These are phyloP conservation scores for Amphipoea oculea DNA, from an alignment of 2,888 invertebrate genomes.

Conservation along the genomic window DNA sequence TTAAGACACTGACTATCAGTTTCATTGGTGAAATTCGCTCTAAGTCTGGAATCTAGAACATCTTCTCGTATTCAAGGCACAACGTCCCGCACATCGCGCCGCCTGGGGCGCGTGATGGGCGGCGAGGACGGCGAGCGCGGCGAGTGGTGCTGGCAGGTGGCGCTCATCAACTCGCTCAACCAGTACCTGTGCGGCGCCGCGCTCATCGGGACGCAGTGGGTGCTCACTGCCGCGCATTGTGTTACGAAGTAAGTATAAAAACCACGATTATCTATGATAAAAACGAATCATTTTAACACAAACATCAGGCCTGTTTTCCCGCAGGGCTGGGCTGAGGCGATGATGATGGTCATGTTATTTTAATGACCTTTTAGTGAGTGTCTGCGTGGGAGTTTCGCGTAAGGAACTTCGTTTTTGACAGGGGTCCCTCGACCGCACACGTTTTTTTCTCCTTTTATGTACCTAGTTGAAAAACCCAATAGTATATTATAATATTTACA, in stretches of 20 bases:
- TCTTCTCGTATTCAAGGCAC: constrained; percentile 69
- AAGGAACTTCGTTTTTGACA: no score
- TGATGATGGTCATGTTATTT: no score
- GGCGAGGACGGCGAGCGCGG: constrained; percentile 97
- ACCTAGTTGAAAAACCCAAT: no score
- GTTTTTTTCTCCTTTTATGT: no score
- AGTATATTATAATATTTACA: no score
- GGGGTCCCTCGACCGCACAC: no score
- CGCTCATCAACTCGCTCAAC: constrained; percentile 97
- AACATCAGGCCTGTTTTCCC: background rate
- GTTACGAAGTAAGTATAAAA: constrained; percentile 95
- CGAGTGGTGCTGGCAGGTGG: constrained; percentile 99
- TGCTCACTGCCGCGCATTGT: constrained; percentile 97
- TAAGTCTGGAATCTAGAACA: background rate
- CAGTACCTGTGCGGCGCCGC: constrained; percentile 98
- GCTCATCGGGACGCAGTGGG: constrained; percentile 98
- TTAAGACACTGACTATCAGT: background rate
- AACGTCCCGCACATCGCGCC: constrained; percentile 73
- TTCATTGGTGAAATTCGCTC: background rate
- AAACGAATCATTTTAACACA: no score
- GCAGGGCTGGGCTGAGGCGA: no score
- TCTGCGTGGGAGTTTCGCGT: no score
- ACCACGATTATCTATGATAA: no score
- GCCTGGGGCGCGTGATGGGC: constrained; percentile 93
- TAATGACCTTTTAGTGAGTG: no score